A percentile compares a stretch with the other conserved stretches of the same genome.
These are phyloP conservation scores for Dendroctonus valens DNA, from an alignment of 1,140 invertebrate genomes.

Conservation along the genomic window DNA sequence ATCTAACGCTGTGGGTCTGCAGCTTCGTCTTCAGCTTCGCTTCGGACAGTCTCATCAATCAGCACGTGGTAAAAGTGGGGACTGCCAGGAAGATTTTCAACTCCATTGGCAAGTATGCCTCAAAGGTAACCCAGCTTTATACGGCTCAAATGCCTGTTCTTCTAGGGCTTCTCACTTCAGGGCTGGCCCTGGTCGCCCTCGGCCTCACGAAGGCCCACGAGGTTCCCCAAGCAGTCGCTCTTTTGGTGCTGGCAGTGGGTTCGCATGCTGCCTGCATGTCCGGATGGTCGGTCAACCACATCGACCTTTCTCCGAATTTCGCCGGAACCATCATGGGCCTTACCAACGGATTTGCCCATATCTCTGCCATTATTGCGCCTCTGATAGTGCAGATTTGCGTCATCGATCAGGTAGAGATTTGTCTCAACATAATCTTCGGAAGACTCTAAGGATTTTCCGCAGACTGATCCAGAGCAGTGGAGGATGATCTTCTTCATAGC, in stretches of 20 bases:
- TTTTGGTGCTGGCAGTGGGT: slow-evolving; percentile 68
- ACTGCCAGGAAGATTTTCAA: slow-evolving; percentile 64
- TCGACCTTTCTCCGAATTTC: slow-evolving; percentile 70
- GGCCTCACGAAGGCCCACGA: slow-evolving; percentile 34
- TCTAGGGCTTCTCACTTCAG: slow-evolving; percentile 58
- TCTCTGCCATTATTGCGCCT: slow-evolving; percentile 68
- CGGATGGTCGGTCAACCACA: slow-evolving; percentile 65
- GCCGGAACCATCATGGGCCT: slow-evolving; percentile 72
- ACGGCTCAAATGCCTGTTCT: not conserved
- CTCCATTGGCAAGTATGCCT: slow-evolving; percentile 55
- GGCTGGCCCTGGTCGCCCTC: slow-evolving; percentile 54
- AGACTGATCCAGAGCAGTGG: slow-evolving; percentile 49
- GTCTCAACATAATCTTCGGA: not conserved
- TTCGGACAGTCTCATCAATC: slow-evolving; percentile 61
- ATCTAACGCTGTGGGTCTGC: slow-evolving; percentile 67
- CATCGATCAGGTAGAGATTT: slow-evolving; percentile 56
- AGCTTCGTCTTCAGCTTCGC: slow-evolving; percentile 63
- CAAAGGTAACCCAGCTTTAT: slow-evolving; percentile 40
- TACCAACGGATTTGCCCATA: slow-evolving; percentile 70
- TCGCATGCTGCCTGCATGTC: slow-evolving; percentile 70
- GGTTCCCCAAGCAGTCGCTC: slow-evolving; percentile 54
- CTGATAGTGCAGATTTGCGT: slow-evolving; percentile 50
- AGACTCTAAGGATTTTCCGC: slow-evolving; percentile 1
- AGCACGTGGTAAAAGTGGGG: slow-evolving; percentile 54
- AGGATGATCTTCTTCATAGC: slow-evolving; percentile 60